Conservation (phyloP, 2,888 invertebrate genomes). For the Cistogaster globosa region DNA sequence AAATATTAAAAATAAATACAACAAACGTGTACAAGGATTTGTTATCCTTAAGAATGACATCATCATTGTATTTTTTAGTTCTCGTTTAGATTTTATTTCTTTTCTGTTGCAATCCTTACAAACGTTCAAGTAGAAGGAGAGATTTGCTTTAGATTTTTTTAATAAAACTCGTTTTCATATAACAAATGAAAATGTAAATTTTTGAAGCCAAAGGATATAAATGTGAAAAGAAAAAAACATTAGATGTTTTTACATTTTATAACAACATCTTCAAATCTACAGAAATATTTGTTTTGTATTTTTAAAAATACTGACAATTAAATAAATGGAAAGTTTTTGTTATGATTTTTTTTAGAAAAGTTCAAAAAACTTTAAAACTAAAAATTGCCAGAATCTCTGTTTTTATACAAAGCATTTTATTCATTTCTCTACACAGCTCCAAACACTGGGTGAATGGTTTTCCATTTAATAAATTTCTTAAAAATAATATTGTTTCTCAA, state of each 20-base stretch:
- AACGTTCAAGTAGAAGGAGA: conserved; percentile 28
- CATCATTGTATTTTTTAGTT: conserved; percentile 17
- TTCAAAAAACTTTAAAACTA: neutral
- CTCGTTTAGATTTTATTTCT: neutral
- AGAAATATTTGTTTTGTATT: too few species aligned
- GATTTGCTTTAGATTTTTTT: neutral
- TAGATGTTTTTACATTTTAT: too few species aligned
- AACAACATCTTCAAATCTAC: too few species aligned
- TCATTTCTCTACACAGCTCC: too few species aligned
- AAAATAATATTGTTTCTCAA: too few species aligned
- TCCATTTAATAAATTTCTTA: too few species aligned
- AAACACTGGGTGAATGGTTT: too few species aligned
- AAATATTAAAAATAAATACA: conserved; percentile 32
- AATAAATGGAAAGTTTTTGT: too few species aligned
- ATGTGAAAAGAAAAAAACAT: neutral
- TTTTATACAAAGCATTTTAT: too few species aligned
- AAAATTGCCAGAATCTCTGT: neutral
- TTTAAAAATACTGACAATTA: too few species aligned
- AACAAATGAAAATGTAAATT: conserved; percentile 37
- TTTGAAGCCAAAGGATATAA: conserved; percentile 23
- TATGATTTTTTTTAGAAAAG: neutral
- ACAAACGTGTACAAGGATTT: conserved; percentile 52
- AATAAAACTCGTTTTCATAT: conserved; percentile 1
- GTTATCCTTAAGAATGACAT: conserved; percentile 64
- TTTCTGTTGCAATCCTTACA: conserved; percentile 20